Conservation (phyloP, 2,113 vertebrate species). For the Penelope pileata region DNA sequence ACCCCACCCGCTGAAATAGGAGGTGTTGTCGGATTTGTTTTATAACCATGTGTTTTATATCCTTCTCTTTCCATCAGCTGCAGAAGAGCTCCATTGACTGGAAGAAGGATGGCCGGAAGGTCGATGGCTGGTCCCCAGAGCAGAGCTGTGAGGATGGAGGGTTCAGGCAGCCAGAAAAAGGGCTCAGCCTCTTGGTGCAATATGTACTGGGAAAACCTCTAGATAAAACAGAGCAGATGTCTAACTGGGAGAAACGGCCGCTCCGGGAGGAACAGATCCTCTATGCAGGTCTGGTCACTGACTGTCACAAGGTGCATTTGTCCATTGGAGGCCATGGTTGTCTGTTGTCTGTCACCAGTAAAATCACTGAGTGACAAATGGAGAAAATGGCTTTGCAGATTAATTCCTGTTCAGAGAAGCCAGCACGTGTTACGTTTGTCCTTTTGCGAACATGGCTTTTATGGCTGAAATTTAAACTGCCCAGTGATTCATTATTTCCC, state of each 20-base stretch:
- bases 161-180: slow-evolving; percentile 72
- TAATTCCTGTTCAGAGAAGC: slow-evolving; percentile 27
- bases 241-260: slow-evolving; percentile 88
- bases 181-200: slow-evolving; percentile 87
- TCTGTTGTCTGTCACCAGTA: neutral
- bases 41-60: neutral
- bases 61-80: slow-evolving; percentile 30
- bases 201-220: slow-evolving; percentile 85
- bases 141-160: neutral
- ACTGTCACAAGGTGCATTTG: neutral
- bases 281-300: slow-evolving; percentile 81
- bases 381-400: slow-evolving; percentile 24
- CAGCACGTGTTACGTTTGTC: slow-evolving; percentile 5
- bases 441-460: slow-evolving; percentile 5
- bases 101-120: neutral
- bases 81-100: slow-evolving; percentile 15
- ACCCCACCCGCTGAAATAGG: neutral
- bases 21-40: neutral
- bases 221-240: slow-evolving; percentile 88
- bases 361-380: neutral
- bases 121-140: neutral
- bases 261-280: slow-evolving; percentile 84
- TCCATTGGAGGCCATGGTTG: neutral
- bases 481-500: slow-evolving; percentile 57
- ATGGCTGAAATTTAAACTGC: slow-evolving; percentile 38